Base-by-base conservation (phyloP, 2,888 invertebrate genomes). In the Linnaemya vulpina region DNA sequence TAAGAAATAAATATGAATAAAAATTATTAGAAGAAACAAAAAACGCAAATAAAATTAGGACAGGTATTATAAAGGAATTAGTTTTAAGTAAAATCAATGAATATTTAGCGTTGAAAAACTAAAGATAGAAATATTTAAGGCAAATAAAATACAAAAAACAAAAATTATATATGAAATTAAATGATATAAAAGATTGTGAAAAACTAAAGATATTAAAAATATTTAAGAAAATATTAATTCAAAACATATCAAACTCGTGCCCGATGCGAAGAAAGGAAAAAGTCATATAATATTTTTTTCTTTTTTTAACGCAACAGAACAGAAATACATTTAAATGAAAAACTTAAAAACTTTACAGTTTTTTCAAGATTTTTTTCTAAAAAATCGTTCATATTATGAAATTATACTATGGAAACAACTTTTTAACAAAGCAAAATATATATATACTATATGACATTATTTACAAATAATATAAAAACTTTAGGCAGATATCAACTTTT, bases 181-280 rank as follows among this genome's bases (percentile, higher is more conserved):
- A 86, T 30, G 2, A 30, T 80, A 67, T 20, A 63, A 51, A 77
- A 46, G 85, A 82, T 78, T 82, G 81, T 78, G 67, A 81, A 70
- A 58, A 67, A 62, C 20, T 58, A 65, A 70, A 35, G 70, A 82
- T 71, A 79, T 77, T 80, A 85, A 49, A 55, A 8, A 80, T 65
- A 63, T 63, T 40, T 83, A 87, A 84, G 83, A 75, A 87, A 86
- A 88, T 88, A 88, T 88, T 91, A 85, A 85, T 85, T 92, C 90
- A 91, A 92, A 92, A 92, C 92, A 92, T 92, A 92, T 92, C 92
- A 92, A 92, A 89, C 90, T 92, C 90, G 92, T 92, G 92, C 92
- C 92, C 92, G 92, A 91, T 89, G 89, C 87, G 86, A 88, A 87
- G 83, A 83, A 88, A 87, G 13, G 11, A 79, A 87, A 88, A 85